Evolutionary conservation across 2,113 vertebrate species (phyloP), one percentile per base, ranked within the genome.

Genomic region (Stigmatopora argus): DNA sequence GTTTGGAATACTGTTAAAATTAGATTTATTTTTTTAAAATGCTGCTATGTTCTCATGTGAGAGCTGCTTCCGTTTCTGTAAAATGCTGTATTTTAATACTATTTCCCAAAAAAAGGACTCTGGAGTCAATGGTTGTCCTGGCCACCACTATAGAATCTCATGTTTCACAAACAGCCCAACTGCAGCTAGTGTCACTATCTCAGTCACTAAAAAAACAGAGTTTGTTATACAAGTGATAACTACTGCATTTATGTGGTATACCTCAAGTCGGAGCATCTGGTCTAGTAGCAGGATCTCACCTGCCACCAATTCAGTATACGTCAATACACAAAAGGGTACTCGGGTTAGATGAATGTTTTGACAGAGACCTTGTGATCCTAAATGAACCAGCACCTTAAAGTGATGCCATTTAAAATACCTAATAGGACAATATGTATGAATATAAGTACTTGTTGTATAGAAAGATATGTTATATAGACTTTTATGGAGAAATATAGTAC

Each of bases 311-410:
- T 41, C 38, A 41, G 38, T 23, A 23, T 63, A 45, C 21, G 64
- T 69, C 68, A 75, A 80, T 67, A 78, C 70, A 82, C 69, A 72
- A 60, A 81, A 82, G 80, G 83, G 80, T 80, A 82, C 80, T 86
- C 79, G 73, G 69, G 70, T 86, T 81, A 83, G 77, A 88, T 87
- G 88, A 91, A 90, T 92, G 90, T 90, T 85, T 85, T 70, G 65
- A 74, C 76, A 59, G 7, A 66, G 72, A 68, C 76, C 78, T 79
- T 82, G 70, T 86, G 81, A 85, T 78, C 83, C 82, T 84, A 88
- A 87, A 84, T 85, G 71, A 85, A 89, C 86, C 89, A 90, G 90
- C 89, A 91, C 89, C 90, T 92, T 90, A 89, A 86, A 85, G 83
- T 66, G 70, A 82, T 72, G 69, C 64, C 69, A 74, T 63, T 62